Conservation (phyloP, 2,797 vertebrate genomes). For the Aeoliscus strigatus region DNA sequence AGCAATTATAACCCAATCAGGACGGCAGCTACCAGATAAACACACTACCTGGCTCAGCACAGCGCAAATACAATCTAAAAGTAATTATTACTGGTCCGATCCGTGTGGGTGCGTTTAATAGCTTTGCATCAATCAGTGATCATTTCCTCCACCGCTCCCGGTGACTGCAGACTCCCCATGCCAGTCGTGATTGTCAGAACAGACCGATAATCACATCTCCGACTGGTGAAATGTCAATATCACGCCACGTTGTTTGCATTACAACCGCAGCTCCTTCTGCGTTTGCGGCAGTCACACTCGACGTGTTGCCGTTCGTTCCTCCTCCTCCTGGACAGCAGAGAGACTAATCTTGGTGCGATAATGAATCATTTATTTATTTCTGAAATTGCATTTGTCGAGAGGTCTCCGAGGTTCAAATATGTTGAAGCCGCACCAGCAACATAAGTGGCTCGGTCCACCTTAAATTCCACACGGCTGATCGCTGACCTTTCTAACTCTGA, state of each 20-base stretch:
- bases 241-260: conserved; percentile 12
- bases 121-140: not conserved
- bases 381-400: not conserved
- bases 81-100: conserved; percentile 2
- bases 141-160: conserved; percentile 2
- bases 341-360: conserved; percentile 2
- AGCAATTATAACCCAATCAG: too few species aligned
- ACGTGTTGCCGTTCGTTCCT: conserved; percentile 33
- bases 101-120: not conserved
- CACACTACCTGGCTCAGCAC: not conserved
- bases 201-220: conserved; percentile 21
- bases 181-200: conserved; percentile 14
- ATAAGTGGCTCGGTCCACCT: not conserved
- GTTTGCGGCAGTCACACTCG: conserved; percentile 11
- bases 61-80: conserved; percentile 5
- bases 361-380: not conserved
- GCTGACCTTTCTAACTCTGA: conserved; percentile 20
- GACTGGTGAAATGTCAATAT: conserved; percentile 27
- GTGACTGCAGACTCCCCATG: conserved; percentile 12
- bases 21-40: too few species aligned
- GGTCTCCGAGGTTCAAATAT: too few species aligned
- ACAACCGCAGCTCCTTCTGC: conserved; percentile 9
- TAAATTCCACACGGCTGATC: conserved; percentile 5
- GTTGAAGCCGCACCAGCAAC: too few species aligned
- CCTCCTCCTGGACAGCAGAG: conserved; percentile 4